Base-by-base conservation (phyloP, 2,888 invertebrate species). In the Aphodius sticticus region DNA sequence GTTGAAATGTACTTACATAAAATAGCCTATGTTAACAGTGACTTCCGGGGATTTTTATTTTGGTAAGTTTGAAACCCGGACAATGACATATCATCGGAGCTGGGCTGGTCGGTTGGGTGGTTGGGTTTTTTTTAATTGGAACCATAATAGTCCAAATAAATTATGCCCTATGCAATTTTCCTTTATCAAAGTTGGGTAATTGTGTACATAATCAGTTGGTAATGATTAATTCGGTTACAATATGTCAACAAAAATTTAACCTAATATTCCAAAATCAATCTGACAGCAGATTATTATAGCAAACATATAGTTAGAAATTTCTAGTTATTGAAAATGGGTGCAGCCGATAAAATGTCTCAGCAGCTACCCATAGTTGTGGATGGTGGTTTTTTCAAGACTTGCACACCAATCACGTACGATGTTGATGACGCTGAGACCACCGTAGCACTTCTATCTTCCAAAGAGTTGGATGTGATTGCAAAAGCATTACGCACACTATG, bases 361-460 rank as follows among this genome's bases (percentile, higher is more conserved):
- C 53, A 53, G 53, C 53, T 53, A 12, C 53, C 53, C 12, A 53
- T 53, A 53, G 53, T 26, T n/a, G 35, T 15, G 26, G 71, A 71
- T 26, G 71, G 15, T 12, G 71, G 15, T 2, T 12, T 71, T 6
- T 15, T 74, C 35, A 26, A 74, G 37, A 74, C 35, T 36, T 74
- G 74, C 35, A 35, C 74, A 6, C 74, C 26, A 4, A 35, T 74
- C n/a, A 74, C 74, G 9, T 74, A 74, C 35, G n/a, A n/a, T 35
- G 26, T 74, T 35, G 77, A 77, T 15, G 77, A 79, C 14, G 69
- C 77, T 7, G 72, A 72, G 37, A 79, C 79, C 5, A 72, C 76
- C 9, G 72, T 79, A 53, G 36, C 69, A 2, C 36, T 79, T 14
- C 72, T 79, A 15, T 71, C 36, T 0, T 76, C 79, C 2, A 74